Base-by-base conservation (phyloP, 2,113 vertebrate species). In the Stigmatopora argus region DNA sequence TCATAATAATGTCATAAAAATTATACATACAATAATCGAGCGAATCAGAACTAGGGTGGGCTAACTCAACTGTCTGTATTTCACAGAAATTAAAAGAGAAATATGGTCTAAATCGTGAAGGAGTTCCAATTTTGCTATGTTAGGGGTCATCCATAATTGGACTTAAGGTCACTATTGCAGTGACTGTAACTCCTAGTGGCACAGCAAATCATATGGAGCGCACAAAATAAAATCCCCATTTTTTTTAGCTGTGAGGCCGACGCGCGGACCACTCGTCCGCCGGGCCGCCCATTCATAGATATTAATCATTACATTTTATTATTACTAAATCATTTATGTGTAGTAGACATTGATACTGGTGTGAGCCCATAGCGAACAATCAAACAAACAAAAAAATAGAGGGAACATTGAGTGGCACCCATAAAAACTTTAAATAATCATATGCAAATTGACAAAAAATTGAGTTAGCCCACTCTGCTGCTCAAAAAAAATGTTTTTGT, bases 1-100 rank as follows among this genome's bases (percentile, higher is more conserved):
- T 81, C 73, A 77, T 83, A 86, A 87, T 38, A 58, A 35, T n/a
- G 19, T 38, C 18, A 31, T 14, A 34, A 58, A 35, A 87, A 82
- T 79, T 84, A 79, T 86, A 78, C 81, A 83, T 88, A 88, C 85
- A 77, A 6, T 53, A 53, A 53, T 12, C 6, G 12, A 56, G 53
- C 53, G 1, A 31, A 15, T 56, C 14, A 31, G 53, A 56, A 56
- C 53, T 17, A 26, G 53, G 15, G 21, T 31, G 53, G 12, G 53
- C 23, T 15, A 56, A 56, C 13, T 31, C 53, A 13, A 48, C 7
- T 56, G 18, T 23, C 56, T 31, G 21, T 23, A 31, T 15, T 13
- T 31, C 26, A 15, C 13, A 56, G 53, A 56, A 31, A 56, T 56
- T 5, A 31, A 31, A 12, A 55, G 21, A 53, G 21, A 53, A 53